Percentiles rank a stretch among this genome's conserved stretches.
phyloP scores from a whole-genome alignment of 2,113 vertebrate species.

The Rhinoderma darwinii region DNA sequence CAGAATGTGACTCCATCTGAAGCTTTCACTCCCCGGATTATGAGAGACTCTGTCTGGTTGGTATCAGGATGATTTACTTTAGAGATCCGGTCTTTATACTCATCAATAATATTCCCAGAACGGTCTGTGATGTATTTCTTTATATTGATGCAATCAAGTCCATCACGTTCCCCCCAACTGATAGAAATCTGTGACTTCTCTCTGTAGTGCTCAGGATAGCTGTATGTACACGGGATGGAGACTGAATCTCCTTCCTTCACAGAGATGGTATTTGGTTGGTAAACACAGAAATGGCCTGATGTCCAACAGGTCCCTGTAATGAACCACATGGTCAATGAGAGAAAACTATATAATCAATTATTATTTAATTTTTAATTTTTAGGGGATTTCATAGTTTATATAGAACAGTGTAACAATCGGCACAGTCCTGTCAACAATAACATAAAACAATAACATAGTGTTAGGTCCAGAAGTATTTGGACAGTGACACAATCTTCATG shows the following conservation, averaged over 20 bases:
- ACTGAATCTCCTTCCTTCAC: neutral
- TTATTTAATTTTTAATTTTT: no score
- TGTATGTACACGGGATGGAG: neutral
- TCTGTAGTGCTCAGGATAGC: neutral
- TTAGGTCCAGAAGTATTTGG: no score
- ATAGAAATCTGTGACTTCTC: neutral
- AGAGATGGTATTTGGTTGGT: neutral
- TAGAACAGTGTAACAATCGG: no score
- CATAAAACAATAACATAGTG: no score
- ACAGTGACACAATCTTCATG: no score
- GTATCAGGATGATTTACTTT: neutral
- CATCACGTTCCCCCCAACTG: neutral
- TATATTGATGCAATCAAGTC: neutral
- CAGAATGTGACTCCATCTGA: neutral
- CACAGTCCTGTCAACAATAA: no score
- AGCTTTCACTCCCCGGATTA: neutral
- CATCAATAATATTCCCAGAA: neutral
- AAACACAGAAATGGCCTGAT: neutral
- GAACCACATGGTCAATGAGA: neutral
- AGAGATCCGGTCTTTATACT: constrained; percentile 40
- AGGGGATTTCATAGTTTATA: no score
- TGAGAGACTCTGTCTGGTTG: neutral
- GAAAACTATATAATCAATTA: neutral
- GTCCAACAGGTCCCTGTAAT: neutral
- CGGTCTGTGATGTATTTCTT: neutral